Evolutionary conservation across 2,113 vertebrate species (phyloP), one percentile per base, ranked within the genome.

Genomic region (Thunnus thynnus): DNA sequence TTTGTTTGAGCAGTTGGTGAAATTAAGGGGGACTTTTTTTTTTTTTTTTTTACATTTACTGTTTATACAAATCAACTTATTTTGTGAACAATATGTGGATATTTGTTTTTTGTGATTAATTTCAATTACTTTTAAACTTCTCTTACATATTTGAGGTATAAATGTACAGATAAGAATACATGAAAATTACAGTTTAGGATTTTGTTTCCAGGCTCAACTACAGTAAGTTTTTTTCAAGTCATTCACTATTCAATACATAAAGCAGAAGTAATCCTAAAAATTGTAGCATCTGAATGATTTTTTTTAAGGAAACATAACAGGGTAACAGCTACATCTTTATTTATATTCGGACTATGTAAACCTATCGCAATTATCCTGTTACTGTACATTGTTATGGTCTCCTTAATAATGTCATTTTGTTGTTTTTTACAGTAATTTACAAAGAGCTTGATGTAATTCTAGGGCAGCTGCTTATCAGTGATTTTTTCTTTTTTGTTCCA

Each of bases 61-160:
- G 48, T 69, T 76, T 50, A 22, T 58, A 58, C 6, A 72, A 74
- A 73, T 73, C 41, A 74, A 61, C 16, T 61, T 25, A 14, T 50
- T 73, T 14, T 79, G 51, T 68, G 12, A 41, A 50, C 32, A 55
- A 72, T 27, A 41, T 52, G 13, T n/a, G 2, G 2, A 10, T 57
- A 41, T 9, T 41, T 41, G 9, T 44, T 25, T 9, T 63, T 72
- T 63, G 57, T 58, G n/a, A 60, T 72, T 44, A 30, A 30, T 3
- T 30, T 30, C 27, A 30, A 30, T 30, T 30, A 47, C 16, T 41
- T 72, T 44, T 32, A 30, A 16, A 44, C 25, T 64, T 58, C 3
- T 6, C 7, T 16, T 41, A 5, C 2, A 57, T 30, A 50, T 63
- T 27, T 82, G 11, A 56, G 16, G 18, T 63, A 56, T 12, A 41